phyloP scores from a whole-genome alignment of 2,113 vertebrate species.

The Austrofundulus limnaeus region DNA sequence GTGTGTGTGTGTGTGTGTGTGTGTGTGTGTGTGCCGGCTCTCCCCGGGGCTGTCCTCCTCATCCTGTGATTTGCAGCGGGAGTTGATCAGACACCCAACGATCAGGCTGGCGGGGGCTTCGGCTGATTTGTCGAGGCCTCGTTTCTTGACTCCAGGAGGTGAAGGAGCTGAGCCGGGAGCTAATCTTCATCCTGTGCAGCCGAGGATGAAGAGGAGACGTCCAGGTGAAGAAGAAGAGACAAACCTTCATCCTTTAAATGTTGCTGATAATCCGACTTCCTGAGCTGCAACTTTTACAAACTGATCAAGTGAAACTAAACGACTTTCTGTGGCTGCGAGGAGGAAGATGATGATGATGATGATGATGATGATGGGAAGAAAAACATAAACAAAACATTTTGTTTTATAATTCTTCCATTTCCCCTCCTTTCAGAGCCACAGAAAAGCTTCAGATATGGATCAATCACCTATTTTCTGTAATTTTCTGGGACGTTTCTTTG shows the following conservation, averaged over 20 bases:
- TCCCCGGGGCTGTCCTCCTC: constrained; percentile 12
- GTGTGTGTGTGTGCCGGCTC: too few relatives aligned
- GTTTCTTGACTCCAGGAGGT: constrained; percentile 1
- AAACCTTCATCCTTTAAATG: constrained; percentile 5
- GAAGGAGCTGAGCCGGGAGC: constrained; percentile 17
- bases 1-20: too few relatives aligned
- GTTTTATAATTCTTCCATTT: constrained; percentile 5
- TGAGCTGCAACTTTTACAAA: background rate
- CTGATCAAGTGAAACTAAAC: background rate
- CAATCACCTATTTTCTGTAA: background rate
- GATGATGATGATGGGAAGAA: background rate
- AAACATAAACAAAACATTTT: background rate
- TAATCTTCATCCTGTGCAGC: constrained; percentile 11
- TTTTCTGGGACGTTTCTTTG: constrained; percentile 2
- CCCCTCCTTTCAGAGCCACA: background rate
- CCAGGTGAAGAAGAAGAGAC: constrained; percentile 6
- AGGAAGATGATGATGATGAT: background rate
- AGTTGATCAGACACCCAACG: constrained; percentile 32
- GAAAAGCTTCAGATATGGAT: background rate
- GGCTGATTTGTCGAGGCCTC: constrained; percentile 17
- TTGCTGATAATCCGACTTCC: constrained; percentile 2
- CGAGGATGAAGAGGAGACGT: constrained; percentile 5
- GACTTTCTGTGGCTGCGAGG: background rate
- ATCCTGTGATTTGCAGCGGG: constrained; percentile 11
- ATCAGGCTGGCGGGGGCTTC: constrained; percentile 16